Evolutionary conservation across 2,797 vertebrate genomes (phyloP), one percentile per base, ranked within the genome.

Genomic region (Micromesistius poutassou): DNA sequence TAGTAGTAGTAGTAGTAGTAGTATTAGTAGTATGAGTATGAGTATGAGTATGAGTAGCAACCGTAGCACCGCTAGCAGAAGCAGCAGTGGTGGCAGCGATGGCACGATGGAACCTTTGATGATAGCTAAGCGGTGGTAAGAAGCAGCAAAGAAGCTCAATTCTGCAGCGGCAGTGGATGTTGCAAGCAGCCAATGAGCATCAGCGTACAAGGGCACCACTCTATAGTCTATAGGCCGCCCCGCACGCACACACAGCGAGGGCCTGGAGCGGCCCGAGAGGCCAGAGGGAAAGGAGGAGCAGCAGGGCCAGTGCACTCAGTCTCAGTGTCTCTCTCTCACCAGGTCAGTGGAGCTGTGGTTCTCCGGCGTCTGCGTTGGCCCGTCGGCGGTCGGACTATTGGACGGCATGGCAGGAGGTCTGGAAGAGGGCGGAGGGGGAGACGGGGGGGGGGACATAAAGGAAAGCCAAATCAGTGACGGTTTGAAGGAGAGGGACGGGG

Each of bases 331-430:
- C 16, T 78, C 1, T 74, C 89, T 92, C 78, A 92, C 91, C 92
- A 87, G 74, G 33, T 93, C 83, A 10, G 88, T 89, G 76, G 85
- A 77, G 12, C 73, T 31, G 75, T 92, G 85, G 0, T 91, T 90
- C 80, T 91, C 91, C 8, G 89, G 88, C 0, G 89, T 89, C 81
- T 91, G 90, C 7, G 87, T 83, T 16, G 87, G 86, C 36, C 90
- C 89, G 2, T 84, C 78, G 66, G 86, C 87, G 30, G 89, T 84
- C 6, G 91, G 91, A 78, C 89, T 90, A 88, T 93, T 93, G 89
- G 91, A 93, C 82, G 92, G 92, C 92, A 93, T 93, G 87, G 85
- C 79, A 71, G 76, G 77, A 79, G 71, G 55, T 87, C 79, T 89
- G 85, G 86, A 79, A n/a, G n/a, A n/a, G n/a, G n/a, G n/a, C n/a